Conservation (phyloP, 2,797 vertebrate genomes). For the Coreius guichenoti region DNA sequence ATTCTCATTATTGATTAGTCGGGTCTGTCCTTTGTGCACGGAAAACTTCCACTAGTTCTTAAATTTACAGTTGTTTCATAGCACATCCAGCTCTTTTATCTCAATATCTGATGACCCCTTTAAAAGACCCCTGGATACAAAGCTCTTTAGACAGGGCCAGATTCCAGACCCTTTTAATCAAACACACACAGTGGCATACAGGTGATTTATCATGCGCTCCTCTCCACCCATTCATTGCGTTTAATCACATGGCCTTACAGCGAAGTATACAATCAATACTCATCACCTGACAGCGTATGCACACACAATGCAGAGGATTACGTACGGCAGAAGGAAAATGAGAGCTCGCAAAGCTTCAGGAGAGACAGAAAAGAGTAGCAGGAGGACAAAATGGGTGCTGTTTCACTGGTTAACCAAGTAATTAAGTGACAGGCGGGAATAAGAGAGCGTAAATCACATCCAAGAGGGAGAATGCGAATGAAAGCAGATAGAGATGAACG, state of each 20-base stretch:
- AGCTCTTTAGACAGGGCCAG: conserved; percentile 22
- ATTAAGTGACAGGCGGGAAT: conserved; percentile 28
- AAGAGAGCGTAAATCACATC: conserved; percentile 29
- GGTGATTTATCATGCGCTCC: conserved; percentile 38
- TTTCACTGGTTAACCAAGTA: conserved; percentile 37
- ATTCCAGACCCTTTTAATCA: conserved; percentile 38
- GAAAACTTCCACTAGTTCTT: too few species aligned
- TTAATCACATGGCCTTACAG: conserved; percentile 76
- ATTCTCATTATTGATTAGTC: too few species aligned
- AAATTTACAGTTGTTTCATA: neutral
- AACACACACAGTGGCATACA: conserved; percentile 33
- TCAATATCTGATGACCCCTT: conserved; percentile 17
- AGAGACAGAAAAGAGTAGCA: conserved; percentile 28
- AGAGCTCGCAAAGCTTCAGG: conserved; percentile 9
- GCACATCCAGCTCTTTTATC: neutral
- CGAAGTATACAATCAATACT: conserved; percentile 78
- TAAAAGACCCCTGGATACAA: neutral
- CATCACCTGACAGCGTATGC: conserved; percentile 65
- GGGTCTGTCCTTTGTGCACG: too few species aligned
- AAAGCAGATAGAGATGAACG: conserved; percentile 58
- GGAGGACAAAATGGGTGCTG: conserved; percentile 19
- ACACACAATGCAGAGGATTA: conserved; percentile 72
- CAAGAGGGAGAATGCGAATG: conserved; percentile 45
- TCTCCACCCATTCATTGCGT: conserved; percentile 54
- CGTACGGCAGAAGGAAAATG: conserved; percentile 42